Base-by-base conservation (phyloP, 2,888 invertebrate genomes). In the Sussaba pulchella region DNA sequence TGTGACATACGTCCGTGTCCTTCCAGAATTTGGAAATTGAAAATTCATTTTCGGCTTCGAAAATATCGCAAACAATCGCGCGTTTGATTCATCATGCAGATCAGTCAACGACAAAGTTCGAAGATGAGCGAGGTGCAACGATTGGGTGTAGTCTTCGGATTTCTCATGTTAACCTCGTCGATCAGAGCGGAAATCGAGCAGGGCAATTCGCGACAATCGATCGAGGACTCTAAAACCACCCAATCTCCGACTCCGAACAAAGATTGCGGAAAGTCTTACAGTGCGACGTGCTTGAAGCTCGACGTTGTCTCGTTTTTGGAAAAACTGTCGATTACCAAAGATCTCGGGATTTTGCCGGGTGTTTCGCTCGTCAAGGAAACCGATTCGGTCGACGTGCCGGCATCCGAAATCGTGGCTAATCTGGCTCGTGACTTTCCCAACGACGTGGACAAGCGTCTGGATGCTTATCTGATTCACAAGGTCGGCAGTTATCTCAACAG, bases 221-320 rank as follows among this genome's bases (percentile, higher is more conserved):
- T 91, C 36, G 89, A 90, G 24, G 89, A 89, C 6, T 71, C 87
- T 0, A 82, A 83, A 39, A 74, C 70, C 52, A 70, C 66, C 70
- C 19, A 88, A n/a, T 83, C 88, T 0, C 67, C 88, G 8, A 88
- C 76, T 17, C 82, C 91, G 81, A 91, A 75, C 83, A 92, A 92
- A 84, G 94, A 94, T 82, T 96, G 96, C 90, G 93, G 93, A 45
- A 93, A 93, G 24, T 92, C 93, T 0, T 95, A 95, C 87, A 96
- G 95, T 89, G 93, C 95, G 24, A 96, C 96, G 89, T 97, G 97
- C 88, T 92, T 97, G 45, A 97, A 97, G 89, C 93, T 97, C 81
- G 96, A 97, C 87, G 94, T 96, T 57, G 94, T 96, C 1, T 95
- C 96, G 3, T 95, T 97, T 87, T 93, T 97, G 82, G 97, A 97